A percentile compares a stretch with the other conserved stretches of the same genome.
Conservation (phyloP, 2,113 vertebrate genomes). For the Nannospalax galili region DNA sequence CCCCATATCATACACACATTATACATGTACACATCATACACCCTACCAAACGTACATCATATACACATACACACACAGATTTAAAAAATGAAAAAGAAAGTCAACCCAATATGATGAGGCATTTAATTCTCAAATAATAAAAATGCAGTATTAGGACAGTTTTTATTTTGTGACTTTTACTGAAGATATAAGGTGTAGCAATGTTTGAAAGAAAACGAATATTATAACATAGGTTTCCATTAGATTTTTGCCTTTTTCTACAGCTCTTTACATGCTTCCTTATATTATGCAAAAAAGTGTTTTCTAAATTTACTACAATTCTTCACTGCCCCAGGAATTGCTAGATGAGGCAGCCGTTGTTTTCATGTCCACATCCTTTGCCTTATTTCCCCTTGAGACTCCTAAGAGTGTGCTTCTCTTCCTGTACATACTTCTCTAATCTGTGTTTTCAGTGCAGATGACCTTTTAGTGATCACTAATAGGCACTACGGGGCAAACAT, state of each 20-base stretch:
- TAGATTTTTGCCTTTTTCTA: neutral
- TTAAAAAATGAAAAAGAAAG: neutral
- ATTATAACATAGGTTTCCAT: neutral
- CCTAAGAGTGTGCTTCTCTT: neutral
- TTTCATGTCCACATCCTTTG: neutral
- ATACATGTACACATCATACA: too few relatives aligned
- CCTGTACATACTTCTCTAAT: neutral
- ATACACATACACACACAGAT: too few relatives aligned
- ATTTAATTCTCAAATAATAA: neutral
- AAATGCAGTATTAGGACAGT: neutral
- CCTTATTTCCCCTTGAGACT: neutral
- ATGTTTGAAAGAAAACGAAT: neutral
- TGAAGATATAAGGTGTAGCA: neutral
- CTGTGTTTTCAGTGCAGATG: constrained; percentile 29
- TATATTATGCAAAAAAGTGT: neutral
- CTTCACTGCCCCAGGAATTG: neutral
- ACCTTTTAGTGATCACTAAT: constrained; percentile 11
- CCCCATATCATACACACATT: too few relatives aligned
- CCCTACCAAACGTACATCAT: too few relatives aligned
- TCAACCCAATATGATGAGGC: neutral
- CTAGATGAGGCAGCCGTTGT: too few relatives aligned
- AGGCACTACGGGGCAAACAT: neutral
- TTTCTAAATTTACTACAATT: neutral
- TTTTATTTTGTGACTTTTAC: constrained; percentile 11
- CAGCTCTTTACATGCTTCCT: neutral